Percentiles rank a stretch among this genome's conserved stretches.
Conservation (phyloP, 1,140 invertebrate species). For the Caenorhabditis elegans region WBcel235 BX284605.5:10750501-10751000, state of each 20-base stretch:
- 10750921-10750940: not conserved
- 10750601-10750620: not conserved
- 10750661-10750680: not conserved
- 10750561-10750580: conserved; percentile 48
- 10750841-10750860: not conserved
- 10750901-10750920: not conserved
- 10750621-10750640: not conserved
- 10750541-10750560: conserved; percentile 51
- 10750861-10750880: not conserved
- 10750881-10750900: not conserved
- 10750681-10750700: conserved; percentile 9
- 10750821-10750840: conserved; percentile 5
- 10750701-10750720: not conserved
- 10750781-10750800: not conserved
- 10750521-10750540: conserved; percentile 55
- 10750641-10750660: not conserved
- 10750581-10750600: not conserved
- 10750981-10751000: no score
- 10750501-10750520: conserved; percentile 45
- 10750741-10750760: not conserved
- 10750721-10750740: conserved; percentile 6
- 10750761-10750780: not conserved
- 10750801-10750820: not conserved
- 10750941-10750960: not conserved
- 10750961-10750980: not conserved